Percentiles rank a stretch among this genome's conserved stretches.
phyloP scores from a whole-genome alignment of 1,140 invertebrate species.

The Aphis gossypii region DNA sequence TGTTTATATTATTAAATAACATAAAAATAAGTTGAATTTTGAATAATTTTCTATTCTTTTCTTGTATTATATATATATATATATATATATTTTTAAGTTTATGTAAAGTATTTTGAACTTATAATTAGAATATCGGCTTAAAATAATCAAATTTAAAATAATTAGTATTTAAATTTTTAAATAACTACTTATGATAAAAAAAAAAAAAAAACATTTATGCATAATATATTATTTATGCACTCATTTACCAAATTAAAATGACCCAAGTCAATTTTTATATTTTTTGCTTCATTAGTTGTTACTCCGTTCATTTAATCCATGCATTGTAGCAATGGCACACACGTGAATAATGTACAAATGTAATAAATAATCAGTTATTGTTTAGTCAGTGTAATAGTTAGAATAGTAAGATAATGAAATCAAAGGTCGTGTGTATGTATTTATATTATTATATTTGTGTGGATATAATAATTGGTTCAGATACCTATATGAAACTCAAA shows the following conservation, averaged over 20 bases:
- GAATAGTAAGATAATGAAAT: not conserved
- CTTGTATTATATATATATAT: not conserved
- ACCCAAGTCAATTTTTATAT: not conserved
- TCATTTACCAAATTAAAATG: not conserved
- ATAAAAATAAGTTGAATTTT: not conserved
- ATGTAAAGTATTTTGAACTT: not conserved
- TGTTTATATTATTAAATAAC: not conserved
- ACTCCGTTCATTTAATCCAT: not conserved
- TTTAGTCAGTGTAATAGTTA: not conserved
- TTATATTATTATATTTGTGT: not conserved
- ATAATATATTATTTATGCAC: too few species aligned
- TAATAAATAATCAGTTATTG: conserved; percentile 14
- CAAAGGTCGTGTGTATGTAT: not conserved
- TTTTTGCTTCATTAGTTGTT: not conserved
- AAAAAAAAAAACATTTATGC: too few species aligned
- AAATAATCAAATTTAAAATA: not conserved
- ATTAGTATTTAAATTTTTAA: not conserved
- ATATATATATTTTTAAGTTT: not conserved
- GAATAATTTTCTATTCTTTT: not conserved
- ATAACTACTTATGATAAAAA: not conserved
- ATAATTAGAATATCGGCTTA: not conserved
- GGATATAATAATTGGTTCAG: not conserved
- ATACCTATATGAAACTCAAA: not conserved
- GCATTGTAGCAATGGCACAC: not conserved
- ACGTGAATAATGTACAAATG: not conserved